These are phyloP conservation scores for Sebastolobus altivelis DNA, from an alignment of 2,797 vertebrate species.

Conservation along the genomic window DNA sequence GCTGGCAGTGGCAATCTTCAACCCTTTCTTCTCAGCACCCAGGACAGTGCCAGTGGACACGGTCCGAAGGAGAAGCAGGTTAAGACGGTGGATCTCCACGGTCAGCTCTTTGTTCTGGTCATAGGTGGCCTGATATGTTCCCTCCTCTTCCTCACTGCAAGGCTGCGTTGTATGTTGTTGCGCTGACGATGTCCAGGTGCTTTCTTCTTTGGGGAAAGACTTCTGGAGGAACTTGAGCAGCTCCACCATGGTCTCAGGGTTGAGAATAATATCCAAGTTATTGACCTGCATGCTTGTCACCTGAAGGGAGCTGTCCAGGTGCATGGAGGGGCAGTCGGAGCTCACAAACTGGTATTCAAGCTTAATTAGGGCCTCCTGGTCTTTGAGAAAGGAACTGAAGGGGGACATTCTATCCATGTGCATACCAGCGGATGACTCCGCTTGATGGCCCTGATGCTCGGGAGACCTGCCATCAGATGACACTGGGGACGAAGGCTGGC, in stretches of 20 bases:
- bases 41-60: conserved; percentile 84
- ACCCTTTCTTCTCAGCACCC: conserved; percentile 90
- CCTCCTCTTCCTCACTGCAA: conserved; percentile 82
- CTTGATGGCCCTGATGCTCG: conserved; percentile 67
- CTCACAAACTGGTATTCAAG: conserved; percentile 98
- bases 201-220: conserved; percentile 96
- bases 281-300: conserved; percentile 96
- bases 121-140: conserved; percentile 90
- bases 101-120: conserved; percentile 94
- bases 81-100: conserved; percentile 96
- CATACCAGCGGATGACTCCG: conserved; percentile 46
- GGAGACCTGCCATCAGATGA: conserved; percentile 69
- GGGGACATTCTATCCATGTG: conserved; percentile 73
- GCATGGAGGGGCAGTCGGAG: conserved; percentile 97
- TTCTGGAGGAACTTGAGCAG: conserved; percentile 97
- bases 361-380: conserved; percentile 94
- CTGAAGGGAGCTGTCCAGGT: conserved; percentile 94
- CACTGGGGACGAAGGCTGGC: conserved; percentile 91
- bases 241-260: conserved; percentile 98
- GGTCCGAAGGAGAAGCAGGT: conserved; percentile 93
- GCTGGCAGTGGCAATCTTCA: conserved; percentile 99
- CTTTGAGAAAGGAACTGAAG: conserved; percentile 79
- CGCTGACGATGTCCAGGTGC: conserved; percentile 60
- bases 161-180: conserved; percentile 79
- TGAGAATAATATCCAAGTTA: conserved; percentile 97